phyloP scores from a whole-genome alignment of 1,140 invertebrate species.

The Hesperophylax magnus region DNA sequence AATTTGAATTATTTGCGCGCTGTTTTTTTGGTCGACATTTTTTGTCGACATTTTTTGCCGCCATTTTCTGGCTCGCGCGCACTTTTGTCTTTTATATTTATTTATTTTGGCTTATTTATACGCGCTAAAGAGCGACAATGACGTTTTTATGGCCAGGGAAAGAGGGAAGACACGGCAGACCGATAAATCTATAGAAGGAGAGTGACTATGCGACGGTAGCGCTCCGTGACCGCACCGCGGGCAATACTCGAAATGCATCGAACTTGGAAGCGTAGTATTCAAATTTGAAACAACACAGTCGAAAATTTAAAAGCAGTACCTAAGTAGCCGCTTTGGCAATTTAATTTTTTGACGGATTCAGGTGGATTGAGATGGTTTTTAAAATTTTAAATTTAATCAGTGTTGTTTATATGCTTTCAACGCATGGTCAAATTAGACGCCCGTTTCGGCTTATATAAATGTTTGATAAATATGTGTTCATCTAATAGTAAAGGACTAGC shows the following conservation, averaged over 20 bases:
- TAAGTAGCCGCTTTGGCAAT: no score
- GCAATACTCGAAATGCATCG: slow-evolving; percentile 15
- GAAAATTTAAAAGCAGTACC: background rate
- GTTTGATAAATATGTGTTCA: no score
- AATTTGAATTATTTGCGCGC: slow-evolving; percentile 14
- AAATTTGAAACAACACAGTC: slow-evolving; percentile 8
- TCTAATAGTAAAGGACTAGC: no score
- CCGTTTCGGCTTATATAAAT: no score
- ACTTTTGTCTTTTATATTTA: no score
- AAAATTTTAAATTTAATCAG: no score
- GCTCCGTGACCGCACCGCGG: slow-evolving; percentile 21
- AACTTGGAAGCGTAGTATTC: background rate
- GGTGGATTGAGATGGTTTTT: no score
- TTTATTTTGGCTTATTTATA: slow-evolving; percentile 29
- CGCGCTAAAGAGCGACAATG: slow-evolving; percentile 25
- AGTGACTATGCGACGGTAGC: slow-evolving; percentile 34
- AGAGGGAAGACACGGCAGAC: slow-evolving; percentile 28
- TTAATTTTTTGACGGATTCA: no score
- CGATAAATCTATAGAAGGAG: slow-evolving; percentile 29
- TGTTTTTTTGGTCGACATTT: no score
- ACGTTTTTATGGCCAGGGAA: slow-evolving; percentile 28
- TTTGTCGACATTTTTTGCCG: slow-evolving; percentile 16
- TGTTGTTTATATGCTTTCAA: no score
- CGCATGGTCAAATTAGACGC: no score
- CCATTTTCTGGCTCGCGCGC: slow-evolving; percentile 12